A percentile compares a stretch with the other conserved stretches of the same genome.
Conservation (phyloP, 2,888 invertebrate species). For the Petrolisthes manimaculis region DNA sequence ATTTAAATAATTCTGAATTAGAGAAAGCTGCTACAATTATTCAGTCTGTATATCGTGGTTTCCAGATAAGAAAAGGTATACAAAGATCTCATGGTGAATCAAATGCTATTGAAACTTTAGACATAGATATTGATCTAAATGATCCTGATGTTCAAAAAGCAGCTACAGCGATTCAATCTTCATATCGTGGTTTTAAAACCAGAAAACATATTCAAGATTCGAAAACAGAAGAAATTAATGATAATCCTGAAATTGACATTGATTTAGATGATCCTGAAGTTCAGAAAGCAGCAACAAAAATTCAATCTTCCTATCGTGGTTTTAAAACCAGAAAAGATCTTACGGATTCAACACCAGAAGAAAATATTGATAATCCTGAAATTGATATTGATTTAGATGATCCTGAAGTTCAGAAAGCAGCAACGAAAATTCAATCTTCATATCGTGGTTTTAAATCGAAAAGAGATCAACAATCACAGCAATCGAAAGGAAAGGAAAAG, state of each 20-base stretch:
- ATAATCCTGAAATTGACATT: not conserved
- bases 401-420: constrained; percentile 4
- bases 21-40: constrained; percentile 9
- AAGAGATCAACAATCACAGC: not conserved
- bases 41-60: constrained; percentile 20
- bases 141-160: constrained; percentile 36
- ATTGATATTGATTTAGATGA: constrained; percentile 7
- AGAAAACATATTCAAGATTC: constrained; percentile 9
- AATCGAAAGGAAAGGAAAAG: not conserved
- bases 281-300: constrained; percentile 21
- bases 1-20: constrained; percentile 23
- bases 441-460: not conserved
- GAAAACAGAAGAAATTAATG: not conserved
- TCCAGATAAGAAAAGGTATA: constrained; percentile 8
- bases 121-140: constrained; percentile 30
- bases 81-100: not conserved
- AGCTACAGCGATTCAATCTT: constrained; percentile 19
- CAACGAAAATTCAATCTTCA: constrained; percentile 1
- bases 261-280: constrained; percentile 31
- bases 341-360: not conserved
- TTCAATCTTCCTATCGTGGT: constrained; percentile 31
- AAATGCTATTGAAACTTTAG: not conserved
- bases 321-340: constrained; percentile 15
- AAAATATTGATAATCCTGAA: not conserved
- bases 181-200: constrained; percentile 21